Conservation (phyloP, 2,888 invertebrate genomes). For the Tridacna gigas region DNA sequence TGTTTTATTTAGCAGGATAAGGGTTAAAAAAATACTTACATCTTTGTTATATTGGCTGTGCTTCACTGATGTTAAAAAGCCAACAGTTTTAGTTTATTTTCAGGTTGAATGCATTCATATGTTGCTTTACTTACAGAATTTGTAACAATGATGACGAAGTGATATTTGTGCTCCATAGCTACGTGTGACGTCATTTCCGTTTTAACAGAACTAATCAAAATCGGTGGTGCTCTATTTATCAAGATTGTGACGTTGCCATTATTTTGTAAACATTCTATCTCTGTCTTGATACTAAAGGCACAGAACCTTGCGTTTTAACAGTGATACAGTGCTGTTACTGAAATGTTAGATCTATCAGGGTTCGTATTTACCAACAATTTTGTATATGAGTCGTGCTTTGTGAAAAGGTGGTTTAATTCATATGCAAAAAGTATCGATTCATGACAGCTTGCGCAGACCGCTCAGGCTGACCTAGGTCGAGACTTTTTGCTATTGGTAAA, state of each 20-base stretch:
- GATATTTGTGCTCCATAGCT: constrained; percentile 11
- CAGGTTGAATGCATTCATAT: background rate
- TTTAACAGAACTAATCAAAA: background rate
- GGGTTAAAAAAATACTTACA: background rate
- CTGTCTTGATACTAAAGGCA: background rate
- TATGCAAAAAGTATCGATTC: no score
- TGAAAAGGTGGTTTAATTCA: no score
- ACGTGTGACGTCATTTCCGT: background rate
- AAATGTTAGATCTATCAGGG: no score
- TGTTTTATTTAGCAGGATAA: background rate
- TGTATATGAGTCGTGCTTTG: no score
- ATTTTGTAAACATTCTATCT: background rate
- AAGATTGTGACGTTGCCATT: background rate
- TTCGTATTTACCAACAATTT: no score
- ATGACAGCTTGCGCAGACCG: no score
- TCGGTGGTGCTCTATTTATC: background rate
- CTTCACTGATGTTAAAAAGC: background rate
- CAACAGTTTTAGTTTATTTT: background rate
- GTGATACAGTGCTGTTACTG: no score
- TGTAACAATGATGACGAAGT: constrained; percentile 63
- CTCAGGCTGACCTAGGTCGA: no score
- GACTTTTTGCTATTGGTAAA: no score
- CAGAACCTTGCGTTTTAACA: no score
- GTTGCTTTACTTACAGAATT: constrained; percentile 51
- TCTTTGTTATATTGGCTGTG: background rate